phyloP scores from a whole-genome alignment of 1,140 invertebrate species.

The Drosophila mojavensis region DNA sequence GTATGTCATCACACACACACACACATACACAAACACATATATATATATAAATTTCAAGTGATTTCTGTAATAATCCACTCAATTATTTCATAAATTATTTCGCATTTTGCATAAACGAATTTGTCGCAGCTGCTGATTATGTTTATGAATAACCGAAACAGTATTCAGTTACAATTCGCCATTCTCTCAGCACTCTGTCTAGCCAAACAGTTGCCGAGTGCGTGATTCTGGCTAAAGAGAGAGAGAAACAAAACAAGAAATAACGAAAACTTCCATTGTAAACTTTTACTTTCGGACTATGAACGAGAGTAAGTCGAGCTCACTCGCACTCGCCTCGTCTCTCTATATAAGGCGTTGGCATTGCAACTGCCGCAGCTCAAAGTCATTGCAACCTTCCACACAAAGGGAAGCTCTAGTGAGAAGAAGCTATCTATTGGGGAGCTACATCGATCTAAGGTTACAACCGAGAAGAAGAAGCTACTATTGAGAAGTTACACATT shows the following conservation, averaged over 20 bases:
- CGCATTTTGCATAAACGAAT: constrained; percentile 1
- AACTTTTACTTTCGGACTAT: no score
- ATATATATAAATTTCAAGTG: constrained; percentile 10
- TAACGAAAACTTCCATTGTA: no score
- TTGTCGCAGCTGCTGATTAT: constrained; percentile 14
- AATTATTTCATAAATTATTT: constrained; percentile 14
- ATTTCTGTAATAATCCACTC: constrained; percentile 25
- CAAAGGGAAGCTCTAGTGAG: neutral
- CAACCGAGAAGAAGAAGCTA: no score
- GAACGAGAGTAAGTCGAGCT: neutral
- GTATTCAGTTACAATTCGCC: constrained; percentile 8
- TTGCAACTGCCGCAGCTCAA: constrained; percentile 2
- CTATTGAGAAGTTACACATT: no score
- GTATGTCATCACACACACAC: neutral
- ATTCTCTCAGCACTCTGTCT: neutral
- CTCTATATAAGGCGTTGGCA: constrained; percentile 20
- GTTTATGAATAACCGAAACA: neutral
- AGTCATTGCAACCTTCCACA: neutral
- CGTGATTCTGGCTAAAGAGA: constrained; percentile 3
- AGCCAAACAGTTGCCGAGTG: constrained; percentile 29
- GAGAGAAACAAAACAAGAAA: no score
- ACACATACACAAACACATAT: no score
- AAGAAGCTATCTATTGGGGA: no score
- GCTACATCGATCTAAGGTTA: no score
- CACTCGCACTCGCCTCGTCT: neutral